These are phyloP conservation scores for Agrilus mali DNA, from an alignment of 2,888 invertebrate species.

Conservation along the genomic window DNA sequence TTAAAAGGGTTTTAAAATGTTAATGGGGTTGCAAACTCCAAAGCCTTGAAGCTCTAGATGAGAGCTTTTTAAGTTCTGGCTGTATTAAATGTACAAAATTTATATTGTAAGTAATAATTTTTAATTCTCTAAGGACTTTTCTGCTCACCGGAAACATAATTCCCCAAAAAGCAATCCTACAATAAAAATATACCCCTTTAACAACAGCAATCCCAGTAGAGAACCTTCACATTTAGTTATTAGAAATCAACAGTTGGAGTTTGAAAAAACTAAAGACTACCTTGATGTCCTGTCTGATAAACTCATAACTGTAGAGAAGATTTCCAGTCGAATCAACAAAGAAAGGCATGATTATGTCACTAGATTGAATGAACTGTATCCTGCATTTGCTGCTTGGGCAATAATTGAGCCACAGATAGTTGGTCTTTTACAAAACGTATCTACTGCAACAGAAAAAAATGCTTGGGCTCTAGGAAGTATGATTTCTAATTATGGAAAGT, in stretches of 20 bases:
- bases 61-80: too few species aligned
- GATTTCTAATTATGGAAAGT: conserved; percentile 30
- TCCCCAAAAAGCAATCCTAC: conserved; percentile 34
- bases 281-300: conserved; percentile 48
- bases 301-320: conserved; percentile 46
- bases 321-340: conserved; percentile 49
- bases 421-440: conserved; percentile 32
- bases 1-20: too few species aligned
- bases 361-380: conserved; percentile 46
- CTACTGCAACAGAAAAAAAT: conserved; percentile 37
- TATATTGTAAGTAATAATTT: neutral
- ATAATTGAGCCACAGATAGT: conserved; percentile 42
- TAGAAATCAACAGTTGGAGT: conserved; percentile 47
- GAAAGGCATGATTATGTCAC: conserved; percentile 45
- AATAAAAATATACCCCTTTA: neutral
- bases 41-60: too few species aligned
- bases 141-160: conserved; percentile 45
- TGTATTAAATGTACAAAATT: conserved; percentile 2
- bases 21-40: too few species aligned
- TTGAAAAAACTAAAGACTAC: conserved; percentile 49
- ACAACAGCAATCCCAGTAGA: conserved; percentile 25
- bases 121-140: conserved; percentile 42
- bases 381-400: conserved; percentile 48
- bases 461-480: conserved; percentile 39
- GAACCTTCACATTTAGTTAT: conserved; percentile 29